A percentile compares a stretch with the other conserved stretches of the same genome.
These are phyloP conservation scores for Sakesphorus luctuosus DNA, from an alignment of 2,113 vertebrate genomes.

Conservation along the genomic window DNA sequence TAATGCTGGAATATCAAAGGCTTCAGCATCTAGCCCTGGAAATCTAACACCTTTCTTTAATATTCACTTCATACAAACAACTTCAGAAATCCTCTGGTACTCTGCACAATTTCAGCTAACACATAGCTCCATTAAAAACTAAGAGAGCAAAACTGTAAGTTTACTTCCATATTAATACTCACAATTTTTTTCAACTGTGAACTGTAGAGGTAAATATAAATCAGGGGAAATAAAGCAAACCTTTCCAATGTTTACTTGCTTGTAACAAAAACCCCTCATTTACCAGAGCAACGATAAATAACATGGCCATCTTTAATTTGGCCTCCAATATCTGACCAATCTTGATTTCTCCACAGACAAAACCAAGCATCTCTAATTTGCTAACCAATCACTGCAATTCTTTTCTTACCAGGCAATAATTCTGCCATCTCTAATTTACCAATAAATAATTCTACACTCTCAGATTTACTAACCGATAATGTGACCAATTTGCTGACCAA, in stretches of 20 bases:
- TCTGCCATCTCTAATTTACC: constrained; percentile 84
- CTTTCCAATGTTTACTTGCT: not conserved
- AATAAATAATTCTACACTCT: constrained; percentile 82
- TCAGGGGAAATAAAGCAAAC: not conserved
- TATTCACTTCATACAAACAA: not conserved
- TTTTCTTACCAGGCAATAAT: constrained; percentile 81
- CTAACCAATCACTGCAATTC: constrained; percentile 77
- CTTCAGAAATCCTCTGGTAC: not conserved
- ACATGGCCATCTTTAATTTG: constrained; percentile 75
- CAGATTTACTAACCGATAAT: constrained; percentile 83
- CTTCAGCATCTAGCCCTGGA: not conserved
- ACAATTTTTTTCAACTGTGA: not conserved
- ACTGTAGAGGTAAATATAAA: not conserved
- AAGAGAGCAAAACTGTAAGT: not conserved
- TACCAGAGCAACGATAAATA: constrained; percentile 71
- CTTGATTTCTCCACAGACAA: constrained; percentile 78
- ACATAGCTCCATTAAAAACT: not conserved
- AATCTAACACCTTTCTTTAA: not conserved
- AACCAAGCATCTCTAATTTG: constrained; percentile 78
- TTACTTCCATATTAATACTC: not conserved
- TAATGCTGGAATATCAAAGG: not conserved
- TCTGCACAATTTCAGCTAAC: not conserved
- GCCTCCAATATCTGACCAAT: constrained; percentile 71
- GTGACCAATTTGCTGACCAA: constrained; percentile 81
- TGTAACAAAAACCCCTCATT: constrained; percentile 25